These are phyloP conservation scores for Trachelus tabidus DNA, from an alignment of 2,888 invertebrate species.

Conservation along the genomic window DNA sequence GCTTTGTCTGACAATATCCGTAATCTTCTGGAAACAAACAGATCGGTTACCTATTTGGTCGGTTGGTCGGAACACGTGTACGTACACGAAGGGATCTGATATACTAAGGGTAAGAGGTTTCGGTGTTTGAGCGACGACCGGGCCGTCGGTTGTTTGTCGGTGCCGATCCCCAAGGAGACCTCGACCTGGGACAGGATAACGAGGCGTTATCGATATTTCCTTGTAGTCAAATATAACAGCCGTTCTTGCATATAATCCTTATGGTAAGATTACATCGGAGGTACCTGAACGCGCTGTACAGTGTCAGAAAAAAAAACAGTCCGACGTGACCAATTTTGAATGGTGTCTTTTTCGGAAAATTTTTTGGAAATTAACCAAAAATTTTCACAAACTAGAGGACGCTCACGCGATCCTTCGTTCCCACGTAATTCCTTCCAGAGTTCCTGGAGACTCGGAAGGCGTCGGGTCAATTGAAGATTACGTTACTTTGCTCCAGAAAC, in stretches of 20 bases:
- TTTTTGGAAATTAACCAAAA: background rate
- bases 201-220: background rate
- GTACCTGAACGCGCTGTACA: background rate
- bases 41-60: slow-evolving; percentile 43
- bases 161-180: slow-evolving; percentile 24
- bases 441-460: slow-evolving; percentile 37
- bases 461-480: slow-evolving; percentile 43
- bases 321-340: background rate
- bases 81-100: slow-evolving; percentile 14
- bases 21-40: slow-evolving; percentile 49
- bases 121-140: slow-evolving; percentile 24
- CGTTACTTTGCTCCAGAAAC: slow-evolving; percentile 9
- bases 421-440: slow-evolving; percentile 30
- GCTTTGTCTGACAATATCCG: slow-evolving; percentile 8
- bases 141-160: slow-evolving; percentile 23
- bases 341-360: background rate
- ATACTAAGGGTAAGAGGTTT: slow-evolving; percentile 9
- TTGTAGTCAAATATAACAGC: background rate
- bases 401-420: background rate
- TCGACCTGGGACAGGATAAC: slow-evolving; percentile 10
- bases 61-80: slow-evolving; percentile 44
- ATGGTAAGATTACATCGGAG: background rate
- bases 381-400: background rate
- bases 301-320: background rate
- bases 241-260: background rate